Evolutionary conservation across 2,888 invertebrate genomes (phyloP).

Genomic region (Cheilosia vulpina): DNA sequence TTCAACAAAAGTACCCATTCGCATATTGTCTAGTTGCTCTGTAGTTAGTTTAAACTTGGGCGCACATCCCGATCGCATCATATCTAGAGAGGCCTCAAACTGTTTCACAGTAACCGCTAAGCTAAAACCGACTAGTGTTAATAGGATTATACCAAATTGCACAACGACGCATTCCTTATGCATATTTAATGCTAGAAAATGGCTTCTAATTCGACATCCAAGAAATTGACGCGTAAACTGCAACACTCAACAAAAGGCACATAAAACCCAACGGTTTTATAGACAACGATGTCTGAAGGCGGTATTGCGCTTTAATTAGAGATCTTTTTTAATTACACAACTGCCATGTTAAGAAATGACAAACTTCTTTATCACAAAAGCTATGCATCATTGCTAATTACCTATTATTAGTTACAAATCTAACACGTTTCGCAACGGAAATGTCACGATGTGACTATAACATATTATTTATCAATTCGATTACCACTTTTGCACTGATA

Average conservation of each 20-base stretch:
- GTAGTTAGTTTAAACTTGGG: slow-evolving; percentile 80
- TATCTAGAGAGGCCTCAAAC: slow-evolving; percentile 80
- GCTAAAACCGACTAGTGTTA: slow-evolving; percentile 9
- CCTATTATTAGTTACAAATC: slow-evolving; percentile 50
- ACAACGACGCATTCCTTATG: slow-evolving; percentile 13
- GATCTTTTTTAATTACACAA: slow-evolving; percentile 57
- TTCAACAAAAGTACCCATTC: slow-evolving; percentile 79
- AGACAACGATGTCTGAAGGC: slow-evolving; percentile 8
- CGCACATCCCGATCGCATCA: slow-evolving; percentile 81
- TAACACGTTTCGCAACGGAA: slow-evolving; percentile 33
- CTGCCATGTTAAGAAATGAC: slow-evolving; percentile 8
- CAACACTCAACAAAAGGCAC: slow-evolving; percentile 1
- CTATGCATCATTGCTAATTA: slow-evolving; percentile 26
- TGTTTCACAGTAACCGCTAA: slow-evolving; percentile 80
- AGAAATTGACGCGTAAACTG: not conserved
- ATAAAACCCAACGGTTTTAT: slow-evolving; percentile 42
- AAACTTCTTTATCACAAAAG: slow-evolving; percentile 9
- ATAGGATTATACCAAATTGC: slow-evolving; percentile 8
- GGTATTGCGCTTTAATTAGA: slow-evolving; percentile 47
- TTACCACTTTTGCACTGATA: not conserved
- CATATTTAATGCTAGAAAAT: slow-evolving; percentile 43
- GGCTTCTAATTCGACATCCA: not conserved
- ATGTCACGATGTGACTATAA: not conserved
- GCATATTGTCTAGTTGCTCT: slow-evolving; percentile 79
- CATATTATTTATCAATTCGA: not conserved